Evolutionary conservation across 2,797 vertebrate genomes (phyloP).

Genomic region (Pristis pectinata): DNA sequence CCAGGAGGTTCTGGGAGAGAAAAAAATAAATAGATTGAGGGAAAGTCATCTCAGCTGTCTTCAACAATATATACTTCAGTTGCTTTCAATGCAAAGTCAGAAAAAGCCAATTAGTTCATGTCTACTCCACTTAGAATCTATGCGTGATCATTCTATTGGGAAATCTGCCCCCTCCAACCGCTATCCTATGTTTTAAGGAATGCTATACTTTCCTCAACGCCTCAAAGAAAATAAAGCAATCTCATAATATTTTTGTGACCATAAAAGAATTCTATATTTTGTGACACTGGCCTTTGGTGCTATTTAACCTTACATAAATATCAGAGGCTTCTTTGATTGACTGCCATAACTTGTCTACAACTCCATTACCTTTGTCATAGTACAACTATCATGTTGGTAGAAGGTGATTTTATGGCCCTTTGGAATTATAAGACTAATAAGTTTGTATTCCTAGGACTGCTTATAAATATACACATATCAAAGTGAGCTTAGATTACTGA

Average conservation of each 20-base stretch:
- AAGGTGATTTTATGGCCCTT: too few species aligned
- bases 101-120: not conserved
- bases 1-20: slow-evolving; percentile 75
- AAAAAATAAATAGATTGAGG: slow-evolving; percentile 27
- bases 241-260: not conserved
- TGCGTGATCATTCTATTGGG: not conserved
- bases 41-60: too few species aligned
- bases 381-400: not conserved
- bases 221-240: not conserved
- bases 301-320: not conserved
- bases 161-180: not conserved
- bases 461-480: not conserved
- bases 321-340: not conserved
- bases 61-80: not conserved
- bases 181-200: not conserved
- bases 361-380: too few species aligned
- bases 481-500: not conserved
- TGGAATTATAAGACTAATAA: too few species aligned
- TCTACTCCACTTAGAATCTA: not conserved
- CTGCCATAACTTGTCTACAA: not conserved
- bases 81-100: not conserved
- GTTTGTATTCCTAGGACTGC: not conserved
- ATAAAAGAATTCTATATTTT: not conserved
- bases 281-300: not conserved
- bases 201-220: not conserved